Evolutionary conservation across 92 coral and sea anemone genomes (phyloP).

Genomic region (Muricea muricata): DNA sequence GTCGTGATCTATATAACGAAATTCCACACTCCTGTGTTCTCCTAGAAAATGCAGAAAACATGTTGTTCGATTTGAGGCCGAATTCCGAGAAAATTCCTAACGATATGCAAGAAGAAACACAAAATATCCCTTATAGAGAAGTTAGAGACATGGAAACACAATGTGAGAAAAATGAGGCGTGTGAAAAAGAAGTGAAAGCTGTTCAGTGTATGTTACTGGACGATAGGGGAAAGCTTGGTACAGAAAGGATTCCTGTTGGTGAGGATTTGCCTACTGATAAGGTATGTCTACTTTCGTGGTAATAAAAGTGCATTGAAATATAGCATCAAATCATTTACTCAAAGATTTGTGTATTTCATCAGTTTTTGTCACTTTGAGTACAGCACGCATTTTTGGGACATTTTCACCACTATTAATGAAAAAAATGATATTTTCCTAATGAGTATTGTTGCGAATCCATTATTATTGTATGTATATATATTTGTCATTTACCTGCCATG

Average conservation of each 20-base stretch:
- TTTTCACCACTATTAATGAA: no score
- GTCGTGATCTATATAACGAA: background rate
- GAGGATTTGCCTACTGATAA: background rate
- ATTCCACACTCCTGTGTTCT: background rate
- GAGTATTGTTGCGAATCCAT: no score
- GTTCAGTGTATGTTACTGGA: slow-evolving; percentile 15
- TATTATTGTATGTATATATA: no score
- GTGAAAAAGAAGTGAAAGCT: slow-evolving; percentile 8
- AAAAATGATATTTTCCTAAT: no score
- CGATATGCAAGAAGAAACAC: background rate
- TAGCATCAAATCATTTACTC: no score
- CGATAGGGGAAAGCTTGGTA: background rate
- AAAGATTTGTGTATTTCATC: no score
- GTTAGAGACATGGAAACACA: slow-evolving; percentile 13
- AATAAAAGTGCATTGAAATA: no score
- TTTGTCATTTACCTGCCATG: no score
- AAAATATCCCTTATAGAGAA: slow-evolving; percentile 3
- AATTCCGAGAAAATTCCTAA: background rate
- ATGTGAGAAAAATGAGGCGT: background rate
- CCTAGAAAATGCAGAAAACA: background rate
- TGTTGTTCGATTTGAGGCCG: background rate
- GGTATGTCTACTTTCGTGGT: background rate
- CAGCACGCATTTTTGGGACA: no score
- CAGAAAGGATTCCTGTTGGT: background rate
- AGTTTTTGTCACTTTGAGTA: no score